Percentiles rank a stretch among this genome's conserved stretches.
Evolutionary conservation across 2,888 invertebrate species (phyloP).

Genomic region (Epistrophe grossulariae): DNA sequence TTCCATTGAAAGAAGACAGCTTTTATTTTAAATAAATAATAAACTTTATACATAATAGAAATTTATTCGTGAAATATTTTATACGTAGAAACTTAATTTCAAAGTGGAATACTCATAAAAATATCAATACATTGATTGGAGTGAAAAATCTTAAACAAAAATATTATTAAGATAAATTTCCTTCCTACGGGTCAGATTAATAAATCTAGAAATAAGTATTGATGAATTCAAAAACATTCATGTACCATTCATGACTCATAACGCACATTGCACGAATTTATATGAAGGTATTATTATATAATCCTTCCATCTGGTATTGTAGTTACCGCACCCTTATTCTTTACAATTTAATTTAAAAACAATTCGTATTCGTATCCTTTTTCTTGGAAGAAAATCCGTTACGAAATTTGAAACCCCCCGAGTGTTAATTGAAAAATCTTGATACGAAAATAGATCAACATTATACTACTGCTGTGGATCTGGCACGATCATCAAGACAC

Average conservation of each 20-base stretch:
- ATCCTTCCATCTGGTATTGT: constrained; percentile 7
- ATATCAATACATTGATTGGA: no score
- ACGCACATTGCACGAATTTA: background rate
- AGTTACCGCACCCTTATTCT: constrained; percentile 46
- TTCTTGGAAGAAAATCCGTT: constrained; percentile 53
- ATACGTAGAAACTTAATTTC: no score
- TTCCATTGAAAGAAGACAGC: no score
- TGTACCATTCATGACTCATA: background rate
- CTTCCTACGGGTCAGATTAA: background rate
- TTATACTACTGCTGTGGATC: background rate
- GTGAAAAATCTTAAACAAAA: no score
- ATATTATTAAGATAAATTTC: background rate
- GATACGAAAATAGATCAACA: constrained; percentile 54
- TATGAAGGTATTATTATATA: constrained; percentile 43
- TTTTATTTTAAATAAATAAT: no score
- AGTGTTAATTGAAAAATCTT: constrained; percentile 64
- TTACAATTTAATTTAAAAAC: constrained; percentile 9
- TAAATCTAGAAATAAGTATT: no score
- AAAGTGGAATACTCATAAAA: no score
- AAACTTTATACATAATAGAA: no score
- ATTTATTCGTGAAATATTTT: no score
- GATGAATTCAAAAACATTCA: background rate
- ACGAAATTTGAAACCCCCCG: constrained; percentile 65
- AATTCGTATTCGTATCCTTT: constrained; percentile 27
- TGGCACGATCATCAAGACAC: constrained; percentile 34